Evolutionary conservation across 2,888 invertebrate species (phyloP), one percentile per base, ranked within the genome.

Genomic region (Scaptomyza parva): DNA sequence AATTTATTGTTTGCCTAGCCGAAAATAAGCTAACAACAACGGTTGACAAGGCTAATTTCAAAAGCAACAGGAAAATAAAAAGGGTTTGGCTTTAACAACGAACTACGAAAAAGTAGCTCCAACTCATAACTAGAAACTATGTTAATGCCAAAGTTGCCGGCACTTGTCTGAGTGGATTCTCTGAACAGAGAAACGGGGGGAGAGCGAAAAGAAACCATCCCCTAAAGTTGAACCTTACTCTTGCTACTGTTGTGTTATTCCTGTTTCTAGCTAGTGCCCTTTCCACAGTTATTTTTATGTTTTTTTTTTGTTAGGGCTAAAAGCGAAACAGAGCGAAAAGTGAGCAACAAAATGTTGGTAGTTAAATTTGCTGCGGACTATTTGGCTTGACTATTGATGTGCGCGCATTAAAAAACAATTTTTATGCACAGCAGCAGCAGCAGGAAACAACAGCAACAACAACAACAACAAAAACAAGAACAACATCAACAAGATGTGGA

Each of bases 341-440:
- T 65, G 74, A 73, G 66, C 65, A 78, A 64, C 71, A 71, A 81
- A 76, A 80, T 71, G 70, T 64, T 70, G 51, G 85, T 81, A 82
- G 85, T 87, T 82, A 82, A 82, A 82, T 82, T 87, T 85, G 82
- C 75, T 71, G 66, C 68, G 82, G 82, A 85, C 87, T 87, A 82
- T 82, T 82, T 82, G 82, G 87, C 85, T 87, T 85, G 85, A 85
- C 82, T 82, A 82, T 82, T 82, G 88, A 84, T 84, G 88, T 75
- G 70, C 77, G 70, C 86, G 86, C 86, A 87, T 84, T 84, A 86
- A 87, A 84, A 87, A 84, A 87, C 84, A 87, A 84, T 87, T 84
- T 83, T 79, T 75, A 83, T 84, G 75, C 75, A 76, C 58, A 72
- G 64, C 68, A 68, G 54, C 63, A 69, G 37, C 58, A 73, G 5